Conservation (phyloP, 2,888 invertebrate genomes). For the Cephalotes varians region DNA sequence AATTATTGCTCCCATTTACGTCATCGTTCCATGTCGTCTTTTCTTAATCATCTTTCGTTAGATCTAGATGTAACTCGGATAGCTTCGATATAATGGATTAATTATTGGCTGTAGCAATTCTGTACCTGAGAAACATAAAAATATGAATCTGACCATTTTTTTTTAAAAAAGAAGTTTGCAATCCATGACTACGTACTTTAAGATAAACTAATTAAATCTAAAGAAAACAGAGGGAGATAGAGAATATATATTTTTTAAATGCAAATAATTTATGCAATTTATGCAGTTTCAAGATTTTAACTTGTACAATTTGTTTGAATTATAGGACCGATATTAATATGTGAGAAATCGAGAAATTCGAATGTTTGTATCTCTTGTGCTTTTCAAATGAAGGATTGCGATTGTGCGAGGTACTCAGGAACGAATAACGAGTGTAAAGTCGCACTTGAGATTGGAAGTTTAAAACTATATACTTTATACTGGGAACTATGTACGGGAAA, state of each 20-base stretch:
- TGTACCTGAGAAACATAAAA: background rate
- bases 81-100: background rate
- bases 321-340: background rate
- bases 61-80: too few species aligned
- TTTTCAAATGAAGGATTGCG: constrained; percentile 1
- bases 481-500: constrained; percentile 20
- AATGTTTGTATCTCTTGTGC: background rate
- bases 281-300: too few species aligned
- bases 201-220: background rate
- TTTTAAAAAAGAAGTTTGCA: background rate
- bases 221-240: background rate
- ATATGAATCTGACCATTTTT: background rate
- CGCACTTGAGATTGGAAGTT: constrained; percentile 34
- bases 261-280: background rate
- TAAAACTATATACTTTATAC: background rate
- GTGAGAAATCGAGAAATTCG: background rate
- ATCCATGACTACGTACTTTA: background rate
- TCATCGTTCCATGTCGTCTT: background rate
- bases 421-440: constrained; percentile 23
- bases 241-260: background rate
- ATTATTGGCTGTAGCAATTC: background rate
- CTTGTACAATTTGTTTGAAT: constrained; percentile 13
- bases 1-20: constrained; percentile 23
- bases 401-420: background rate
- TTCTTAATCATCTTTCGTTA: constrained; percentile 6